A percentile compares a stretch with the other conserved stretches of the same genome.
Evolutionary conservation across 2,113 vertebrate species (phyloP).

Genomic region (Jacana jacana): DNA sequence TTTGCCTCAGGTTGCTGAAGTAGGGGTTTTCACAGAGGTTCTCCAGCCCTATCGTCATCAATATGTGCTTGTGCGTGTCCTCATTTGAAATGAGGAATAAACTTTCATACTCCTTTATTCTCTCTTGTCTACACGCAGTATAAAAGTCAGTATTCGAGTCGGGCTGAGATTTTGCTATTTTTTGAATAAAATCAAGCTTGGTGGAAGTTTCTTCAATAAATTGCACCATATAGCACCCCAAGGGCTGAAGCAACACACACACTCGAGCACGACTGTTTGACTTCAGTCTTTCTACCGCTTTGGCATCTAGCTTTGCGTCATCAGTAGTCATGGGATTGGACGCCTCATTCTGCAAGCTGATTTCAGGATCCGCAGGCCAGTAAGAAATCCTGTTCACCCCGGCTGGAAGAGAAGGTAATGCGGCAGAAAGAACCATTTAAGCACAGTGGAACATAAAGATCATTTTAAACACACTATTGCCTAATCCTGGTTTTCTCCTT

Average conservation of each 20-base stretch:
- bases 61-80: slow-evolving; percentile 79
- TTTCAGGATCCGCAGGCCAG: slow-evolving; percentile 94
- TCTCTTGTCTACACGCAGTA: slow-evolving; percentile 77
- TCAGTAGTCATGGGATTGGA: slow-evolving; percentile 45
- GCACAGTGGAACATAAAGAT: neutral
- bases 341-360: slow-evolving; percentile 79
- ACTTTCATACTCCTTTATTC: slow-evolving; percentile 80
- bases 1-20: slow-evolving; percentile 88
- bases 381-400: slow-evolving; percentile 93
- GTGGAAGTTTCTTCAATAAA: slow-evolving; percentile 87
- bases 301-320: slow-evolving; percentile 86
- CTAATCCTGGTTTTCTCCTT: neutral
- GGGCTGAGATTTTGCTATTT: slow-evolving; percentile 71
- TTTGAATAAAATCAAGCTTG: slow-evolving; percentile 87
- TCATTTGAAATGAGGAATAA: slow-evolving; percentile 82
- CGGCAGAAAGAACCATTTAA: neutral
- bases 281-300: slow-evolving; percentile 88
- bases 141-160: slow-evolving; percentile 76
- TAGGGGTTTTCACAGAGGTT: slow-evolving; percentile 89
- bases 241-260: slow-evolving; percentile 86
- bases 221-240: slow-evolving; percentile 82
- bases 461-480: neutral
- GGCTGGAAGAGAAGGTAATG: slow-evolving; percentile 75
- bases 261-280: slow-evolving; percentile 90
- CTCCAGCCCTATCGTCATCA: slow-evolving; percentile 86